Percentiles rank a stretch among this genome's conserved stretches.
These are phyloP conservation scores for Crematogaster levior DNA, from an alignment of 2,888 invertebrate genomes.

Conservation along the genomic window DNA sequence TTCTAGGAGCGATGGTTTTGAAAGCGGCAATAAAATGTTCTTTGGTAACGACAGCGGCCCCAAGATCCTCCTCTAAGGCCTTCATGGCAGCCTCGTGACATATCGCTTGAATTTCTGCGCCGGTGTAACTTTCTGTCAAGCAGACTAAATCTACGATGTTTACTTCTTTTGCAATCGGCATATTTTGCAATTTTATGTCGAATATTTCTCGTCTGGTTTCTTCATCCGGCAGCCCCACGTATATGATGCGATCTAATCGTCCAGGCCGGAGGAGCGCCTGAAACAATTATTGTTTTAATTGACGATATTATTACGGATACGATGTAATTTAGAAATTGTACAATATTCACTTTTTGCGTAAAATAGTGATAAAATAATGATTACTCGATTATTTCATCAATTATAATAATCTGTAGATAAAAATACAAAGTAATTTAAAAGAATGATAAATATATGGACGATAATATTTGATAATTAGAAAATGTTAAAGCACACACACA, in stretches of 20 bases:
- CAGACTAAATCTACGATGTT: slow-evolving; percentile 89
- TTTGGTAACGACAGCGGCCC: slow-evolving; percentile 88
- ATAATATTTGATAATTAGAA: background rate
- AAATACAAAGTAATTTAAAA: background rate
- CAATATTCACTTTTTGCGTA: background rate
- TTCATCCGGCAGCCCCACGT: slow-evolving; percentile 96
- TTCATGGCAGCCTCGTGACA: slow-evolving; percentile 96
- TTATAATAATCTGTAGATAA: background rate
- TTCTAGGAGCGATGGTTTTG: slow-evolving; percentile 91
- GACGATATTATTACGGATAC: background rate
- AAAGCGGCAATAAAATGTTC: slow-evolving; percentile 92
- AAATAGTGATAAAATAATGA: background rate
- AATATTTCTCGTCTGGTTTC: slow-evolving; percentile 94
- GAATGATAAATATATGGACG: too few relatives aligned
- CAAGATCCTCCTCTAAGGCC: slow-evolving; percentile 92
- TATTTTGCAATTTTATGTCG: slow-evolving; percentile 90
- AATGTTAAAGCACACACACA: background rate
- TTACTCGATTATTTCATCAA: background rate
- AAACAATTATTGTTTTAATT: slow-evolving; percentile 30
- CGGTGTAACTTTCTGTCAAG: slow-evolving; percentile 94
- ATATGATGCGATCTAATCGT: slow-evolving; percentile 95
- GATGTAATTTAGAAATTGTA: background rate
- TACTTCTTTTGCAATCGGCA: slow-evolving; percentile 90
- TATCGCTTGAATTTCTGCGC: slow-evolving; percentile 96
- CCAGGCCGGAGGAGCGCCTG: slow-evolving; percentile 96